Evolutionary conservation across 2,888 invertebrate genomes (phyloP), one percentile per base, ranked within the genome.

Genomic region (Acanthosepion lycidas): DNA sequence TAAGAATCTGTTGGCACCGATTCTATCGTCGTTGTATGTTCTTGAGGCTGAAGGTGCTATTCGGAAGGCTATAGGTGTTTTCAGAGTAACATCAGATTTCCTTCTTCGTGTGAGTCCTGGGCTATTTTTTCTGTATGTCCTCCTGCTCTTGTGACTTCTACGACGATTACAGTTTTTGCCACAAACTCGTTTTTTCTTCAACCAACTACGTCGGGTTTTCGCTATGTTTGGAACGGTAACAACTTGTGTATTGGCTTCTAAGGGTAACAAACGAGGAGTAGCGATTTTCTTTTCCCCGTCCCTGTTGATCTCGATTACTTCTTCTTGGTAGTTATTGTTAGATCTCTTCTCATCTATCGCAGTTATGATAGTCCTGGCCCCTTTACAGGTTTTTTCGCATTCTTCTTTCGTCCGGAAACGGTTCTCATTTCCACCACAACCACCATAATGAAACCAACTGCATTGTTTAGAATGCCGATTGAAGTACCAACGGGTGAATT

Each of bases 391-490:
- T 20, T 95, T 94, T 94, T 96, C 96, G 94, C 97, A 97, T 51
- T 96, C 96, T 15, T 95, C 95, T 94, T 96, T 96, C 91, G 95
- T 95, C 95, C 95, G 96, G 95, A 97, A 97, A 94, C 96, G 96
- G 95, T 97, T 97, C 94, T 96, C 95, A 95, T 97, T 97, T 18
- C 96, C 96, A 20, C 96, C 95, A 95, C 97, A 97, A 28, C 97
- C 97, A 93, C 96, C 96, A 94, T 96, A 97, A 28, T 95, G 96
- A 94, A 97, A 96, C 96, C 96, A 96, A 48, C 95, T 96, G 95
- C 97, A 97, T 49, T 96, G 95, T n/a, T 96, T 96, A 53, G 96
- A 95, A 94, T 96, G 96, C 12, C 96, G 96, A 95, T 97, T 96
- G 95, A 95, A 96, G 95, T 96, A 96, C 97, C 97, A 97, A 15